Evolutionary conservation across 1,140 invertebrate genomes (phyloP), one percentile per base, ranked within the genome.

Genomic region (Psilanteris sp.): DNA sequence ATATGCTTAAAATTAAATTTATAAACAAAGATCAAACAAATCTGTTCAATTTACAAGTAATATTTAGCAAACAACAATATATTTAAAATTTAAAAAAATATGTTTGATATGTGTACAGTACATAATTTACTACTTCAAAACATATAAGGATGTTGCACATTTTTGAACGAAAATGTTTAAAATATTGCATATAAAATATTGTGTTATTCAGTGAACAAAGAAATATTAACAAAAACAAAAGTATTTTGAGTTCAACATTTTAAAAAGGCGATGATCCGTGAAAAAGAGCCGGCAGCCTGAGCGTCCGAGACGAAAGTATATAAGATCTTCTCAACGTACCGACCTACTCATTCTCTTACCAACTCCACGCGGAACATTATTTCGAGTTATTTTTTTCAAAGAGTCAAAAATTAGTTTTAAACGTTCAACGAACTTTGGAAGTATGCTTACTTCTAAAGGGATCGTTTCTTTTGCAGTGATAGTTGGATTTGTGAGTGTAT

Each of bases 271-370:
- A 64, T 57, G 48, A 59, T 68, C 43, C 41, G 11, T 70, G 71
- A 62, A 71, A 59, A 70, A 29, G 52, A 55, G 37, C 62, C 39
- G 50, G 22, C 31, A 59, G 15, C 26, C 59, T 50, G 22, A 78
- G 46, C 61, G 67, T 59, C 61, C 54, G 71, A 41, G 37, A 48
- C 52, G 79, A 81, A 70, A 71, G 83, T 88, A 88, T 88, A 88
- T 88, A 88, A 88, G 86, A 83, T 84, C 79, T 83, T 77, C 78
- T 68, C 44, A 43, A 62, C 74, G 59, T 48, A 75, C 61, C 64
- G 67, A 79, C 48, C 79, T 82, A 87, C 83, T 88, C 85, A 88
- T 85, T 87, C 85, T 55, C 43, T 80, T 67, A 46, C 70, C 70
- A 78, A 77, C 83, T 62, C 14, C 34, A 61, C 50, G 55, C 61